These are phyloP conservation scores for Solea senegalensis DNA, from an alignment of 2,113 vertebrate species.

Conservation along the genomic window DNA sequence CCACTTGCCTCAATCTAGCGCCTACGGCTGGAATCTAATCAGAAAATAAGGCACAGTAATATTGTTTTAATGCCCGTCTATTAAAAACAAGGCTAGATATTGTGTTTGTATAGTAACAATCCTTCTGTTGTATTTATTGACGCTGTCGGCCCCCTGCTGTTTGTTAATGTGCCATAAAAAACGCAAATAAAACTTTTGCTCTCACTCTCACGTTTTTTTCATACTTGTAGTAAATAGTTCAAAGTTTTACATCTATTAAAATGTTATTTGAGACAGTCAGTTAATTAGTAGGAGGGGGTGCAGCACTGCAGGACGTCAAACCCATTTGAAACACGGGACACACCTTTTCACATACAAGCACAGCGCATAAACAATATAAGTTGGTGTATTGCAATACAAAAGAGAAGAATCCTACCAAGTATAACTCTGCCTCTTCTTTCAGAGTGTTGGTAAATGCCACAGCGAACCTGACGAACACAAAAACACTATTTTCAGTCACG, in stretches of 20 bases:
- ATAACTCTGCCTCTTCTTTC: slow-evolving; percentile 83
- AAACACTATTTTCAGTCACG: slow-evolving; percentile 31
- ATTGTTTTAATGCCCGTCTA: slow-evolving; percentile 71
- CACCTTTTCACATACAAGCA: neutral
- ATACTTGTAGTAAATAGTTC: neutral
- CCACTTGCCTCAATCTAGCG: slow-evolving; percentile 55
- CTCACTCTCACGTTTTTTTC: neutral
- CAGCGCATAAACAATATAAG: neutral
- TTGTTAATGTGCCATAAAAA: slow-evolving; percentile 35
- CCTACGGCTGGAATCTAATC: slow-evolving; percentile 63
- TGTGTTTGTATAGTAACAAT: slow-evolving; percentile 63
- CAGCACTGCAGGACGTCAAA: neutral
- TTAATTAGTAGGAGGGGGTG: neutral
- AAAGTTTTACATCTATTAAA: slow-evolving; percentile 7
- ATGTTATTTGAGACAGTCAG: neutral
- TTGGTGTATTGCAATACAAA: slow-evolving; percentile 14
- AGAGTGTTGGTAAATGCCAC: slow-evolving; percentile 90
- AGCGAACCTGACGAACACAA: slow-evolving; percentile 84
- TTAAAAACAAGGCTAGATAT: slow-evolving; percentile 60
- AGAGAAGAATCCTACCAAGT: slow-evolving; percentile 84
- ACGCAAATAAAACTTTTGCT: slow-evolving; percentile 28
- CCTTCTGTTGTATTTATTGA: slow-evolving; percentile 60
- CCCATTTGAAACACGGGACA: neutral
- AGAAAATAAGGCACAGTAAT: slow-evolving; percentile 69
- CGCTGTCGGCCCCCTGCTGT: slow-evolving; percentile 32